Evolutionary conservation across 2,888 invertebrate species (phyloP).

Genomic region (Orthosia incerta): DNA sequence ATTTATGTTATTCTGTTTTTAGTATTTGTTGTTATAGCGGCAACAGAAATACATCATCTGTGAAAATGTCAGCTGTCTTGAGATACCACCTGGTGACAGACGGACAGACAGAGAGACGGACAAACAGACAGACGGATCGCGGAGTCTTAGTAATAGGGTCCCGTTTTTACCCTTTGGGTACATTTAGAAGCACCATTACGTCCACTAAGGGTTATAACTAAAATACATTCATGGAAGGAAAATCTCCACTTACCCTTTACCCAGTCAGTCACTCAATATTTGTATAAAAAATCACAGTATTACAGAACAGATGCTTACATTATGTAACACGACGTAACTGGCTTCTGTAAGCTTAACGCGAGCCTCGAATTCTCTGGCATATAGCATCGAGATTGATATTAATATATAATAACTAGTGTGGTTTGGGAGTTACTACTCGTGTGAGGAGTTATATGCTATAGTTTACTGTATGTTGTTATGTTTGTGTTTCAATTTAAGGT

Average conservation of each 20-base stretch:
- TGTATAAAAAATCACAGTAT: conserved; percentile 13
- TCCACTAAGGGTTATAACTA: not conserved
- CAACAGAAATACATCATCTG: no score
- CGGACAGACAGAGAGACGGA: no score
- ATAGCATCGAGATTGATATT: conserved; percentile 69
- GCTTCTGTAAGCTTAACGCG: conserved; percentile 48
- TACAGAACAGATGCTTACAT: conserved; percentile 26
- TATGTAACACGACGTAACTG: conserved; percentile 36
- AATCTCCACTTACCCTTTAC: conserved; percentile 12
- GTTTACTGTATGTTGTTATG: conserved; percentile 15
- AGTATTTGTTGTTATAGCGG: no score
- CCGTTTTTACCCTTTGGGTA: no score
- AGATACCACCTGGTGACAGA: no score
- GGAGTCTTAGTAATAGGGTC: no score
- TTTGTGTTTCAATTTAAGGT: conserved; percentile 22
- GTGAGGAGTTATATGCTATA: conserved; percentile 17
- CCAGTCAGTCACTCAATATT: conserved; percentile 3
- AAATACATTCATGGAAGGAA: conserved; percentile 7
- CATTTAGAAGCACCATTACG: not conserved
- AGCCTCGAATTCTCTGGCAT: conserved; percentile 55
- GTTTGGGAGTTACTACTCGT: conserved; percentile 58
- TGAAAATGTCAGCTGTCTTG: no score
- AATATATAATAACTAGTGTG: conserved; percentile 72
- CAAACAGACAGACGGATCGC: no score
- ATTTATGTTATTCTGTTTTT: no score